phyloP scores from a whole-genome alignment of 2,888 invertebrate species.

The Drosophila conformis region DNA sequence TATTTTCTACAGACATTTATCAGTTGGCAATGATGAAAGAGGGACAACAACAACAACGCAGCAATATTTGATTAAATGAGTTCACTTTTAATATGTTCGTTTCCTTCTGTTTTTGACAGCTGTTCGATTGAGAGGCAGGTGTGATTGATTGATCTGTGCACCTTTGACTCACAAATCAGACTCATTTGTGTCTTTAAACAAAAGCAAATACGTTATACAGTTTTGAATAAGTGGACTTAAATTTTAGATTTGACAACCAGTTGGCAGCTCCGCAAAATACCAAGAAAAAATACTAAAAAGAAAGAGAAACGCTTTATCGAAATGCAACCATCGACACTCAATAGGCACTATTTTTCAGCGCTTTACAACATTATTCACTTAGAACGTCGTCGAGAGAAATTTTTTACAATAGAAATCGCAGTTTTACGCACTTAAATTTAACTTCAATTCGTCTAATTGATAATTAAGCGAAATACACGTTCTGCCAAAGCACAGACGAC shows the following conservation, averaged over 20 bases:
- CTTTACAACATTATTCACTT: slow-evolving; percentile 34
- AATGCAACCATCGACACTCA: slow-evolving; percentile 6
- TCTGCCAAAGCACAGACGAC: not conserved
- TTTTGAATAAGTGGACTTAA: not conserved
- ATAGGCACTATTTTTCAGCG: slow-evolving; percentile 18
- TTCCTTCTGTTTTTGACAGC: slow-evolving; percentile 1
- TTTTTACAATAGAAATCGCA: slow-evolving; percentile 48
- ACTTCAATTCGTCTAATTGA: slow-evolving; percentile 12
- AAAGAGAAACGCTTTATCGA: not conserved
- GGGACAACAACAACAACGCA: too few relatives aligned
- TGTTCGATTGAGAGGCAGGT: not conserved
- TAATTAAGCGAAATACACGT: not conserved
- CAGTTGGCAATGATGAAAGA: slow-evolving; percentile 18
- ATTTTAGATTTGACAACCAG: slow-evolving; percentile 3
- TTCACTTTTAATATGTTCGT: not conserved
- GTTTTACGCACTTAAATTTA: slow-evolving; percentile 31
- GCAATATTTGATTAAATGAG: not conserved
- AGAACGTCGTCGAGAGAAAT: slow-evolving; percentile 58
- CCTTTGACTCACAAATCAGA: not conserved
- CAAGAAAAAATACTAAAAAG: not conserved
- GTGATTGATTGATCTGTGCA: not conserved
- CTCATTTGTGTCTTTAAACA: not conserved
- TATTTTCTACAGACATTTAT: slow-evolving; percentile 27
- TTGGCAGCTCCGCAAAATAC: slow-evolving; percentile 39
- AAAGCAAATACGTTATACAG: too few relatives aligned